Evolutionary conservation across 2,797 vertebrate genomes (phyloP).

Genomic region (Chaenodraco wilsoni): DNA sequence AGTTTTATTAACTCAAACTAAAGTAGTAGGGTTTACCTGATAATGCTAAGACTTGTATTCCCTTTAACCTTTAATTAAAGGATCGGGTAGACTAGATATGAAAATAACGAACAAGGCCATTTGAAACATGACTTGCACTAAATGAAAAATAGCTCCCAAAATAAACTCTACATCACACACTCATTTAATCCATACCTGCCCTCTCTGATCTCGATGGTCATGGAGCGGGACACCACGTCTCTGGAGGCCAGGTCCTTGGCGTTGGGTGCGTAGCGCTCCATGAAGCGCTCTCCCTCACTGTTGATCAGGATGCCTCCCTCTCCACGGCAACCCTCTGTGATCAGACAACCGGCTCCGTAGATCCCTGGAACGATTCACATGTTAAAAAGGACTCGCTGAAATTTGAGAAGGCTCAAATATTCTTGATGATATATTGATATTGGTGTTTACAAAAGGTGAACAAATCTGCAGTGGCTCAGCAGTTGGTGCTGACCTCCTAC

Average conservation of each 20-base stretch:
- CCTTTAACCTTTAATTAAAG: too few species aligned
- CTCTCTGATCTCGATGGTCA: slow-evolving; percentile 98
- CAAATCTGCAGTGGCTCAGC: neutral
- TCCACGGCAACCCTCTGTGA: slow-evolving; percentile 97
- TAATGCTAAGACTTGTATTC: too few species aligned
- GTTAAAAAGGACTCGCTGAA: neutral
- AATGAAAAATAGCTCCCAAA: too few species aligned
- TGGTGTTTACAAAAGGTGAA: too few species aligned
- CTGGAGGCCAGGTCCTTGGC: slow-evolving; percentile 98
- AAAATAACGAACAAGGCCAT: too few species aligned
- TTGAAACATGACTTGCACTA: too few species aligned
- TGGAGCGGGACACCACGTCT: slow-evolving; percentile 96
- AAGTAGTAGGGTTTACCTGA: too few species aligned
- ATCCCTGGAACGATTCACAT: slow-evolving; percentile 84
- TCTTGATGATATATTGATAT: neutral
- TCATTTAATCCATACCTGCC: slow-evolving; percentile 87
- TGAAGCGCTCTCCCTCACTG: slow-evolving; percentile 96
- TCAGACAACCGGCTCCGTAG: slow-evolving; percentile 97
- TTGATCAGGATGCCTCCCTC: slow-evolving; percentile 98
- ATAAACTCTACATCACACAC: too few species aligned
- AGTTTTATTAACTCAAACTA: too few species aligned
- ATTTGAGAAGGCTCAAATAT: neutral
- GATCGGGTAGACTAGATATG: too few species aligned
- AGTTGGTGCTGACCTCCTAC: neutral
- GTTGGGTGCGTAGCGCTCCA: slow-evolving; percentile 98